A percentile compares a stretch with the other conserved stretches of the same genome.
phyloP scores from a whole-genome alignment of 2,113 vertebrate genomes.

The Entelurus aequoreus region DNA sequence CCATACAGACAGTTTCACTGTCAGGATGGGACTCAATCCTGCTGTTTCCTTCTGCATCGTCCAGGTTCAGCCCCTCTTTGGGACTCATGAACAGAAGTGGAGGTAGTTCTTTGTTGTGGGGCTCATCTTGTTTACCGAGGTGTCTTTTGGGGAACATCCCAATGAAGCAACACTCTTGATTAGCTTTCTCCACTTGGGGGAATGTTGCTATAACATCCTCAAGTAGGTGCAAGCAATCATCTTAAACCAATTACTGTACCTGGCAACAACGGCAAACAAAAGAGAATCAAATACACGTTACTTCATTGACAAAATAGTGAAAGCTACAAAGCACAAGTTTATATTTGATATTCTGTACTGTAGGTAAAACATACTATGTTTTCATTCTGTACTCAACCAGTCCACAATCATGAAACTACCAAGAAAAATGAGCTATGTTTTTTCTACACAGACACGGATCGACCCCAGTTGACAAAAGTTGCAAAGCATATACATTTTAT shows the following conservation, averaged over 20 bases:
- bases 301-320: constrained; percentile 11
- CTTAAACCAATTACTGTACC: constrained; percentile 12
- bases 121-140: constrained; percentile 70
- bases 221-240: constrained; percentile 20
- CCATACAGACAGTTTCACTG: constrained; percentile 32
- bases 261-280: constrained; percentile 1
- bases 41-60: constrained; percentile 59
- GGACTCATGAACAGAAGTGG: constrained; percentile 66
- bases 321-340: not conserved
- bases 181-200: constrained; percentile 30
- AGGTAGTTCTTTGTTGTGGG: constrained; percentile 50
- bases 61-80: constrained; percentile 50
- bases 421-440: too few relatives aligned
- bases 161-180: constrained; percentile 24
- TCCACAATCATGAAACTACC: too few relatives aligned
- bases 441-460: too few relatives aligned
- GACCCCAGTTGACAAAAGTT: too few relatives aligned
- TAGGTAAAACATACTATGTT: too few relatives aligned
- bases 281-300: not conserved
- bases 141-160: constrained; percentile 77
- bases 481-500: too few relatives aligned
- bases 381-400: too few relatives aligned
- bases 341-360: not conserved
- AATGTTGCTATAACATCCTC: constrained; percentile 21
- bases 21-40: constrained; percentile 36